A percentile compares a stretch with the other conserved stretches of the same genome.
phyloP scores from a whole-genome alignment of 2,888 invertebrate genomes.

The Meandrusa payeni region DNA sequence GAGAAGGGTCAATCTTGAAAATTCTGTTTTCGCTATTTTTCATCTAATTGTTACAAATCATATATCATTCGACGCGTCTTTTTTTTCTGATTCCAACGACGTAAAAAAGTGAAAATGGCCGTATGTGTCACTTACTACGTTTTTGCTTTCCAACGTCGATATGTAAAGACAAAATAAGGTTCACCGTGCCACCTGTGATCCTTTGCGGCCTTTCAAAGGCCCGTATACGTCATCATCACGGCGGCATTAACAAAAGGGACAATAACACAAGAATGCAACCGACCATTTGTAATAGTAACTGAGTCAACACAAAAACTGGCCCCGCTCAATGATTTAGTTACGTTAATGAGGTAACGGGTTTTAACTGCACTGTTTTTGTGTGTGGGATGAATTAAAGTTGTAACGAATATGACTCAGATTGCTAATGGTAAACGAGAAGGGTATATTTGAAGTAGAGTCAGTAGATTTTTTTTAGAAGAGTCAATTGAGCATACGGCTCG shows the following conservation, averaged over 20 bases:
- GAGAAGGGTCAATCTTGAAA: too few species aligned
- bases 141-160: too few species aligned
- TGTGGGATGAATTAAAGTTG: slow-evolving; percentile 12
- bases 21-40: too few species aligned
- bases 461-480: too few species aligned
- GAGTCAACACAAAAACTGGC: slow-evolving; percentile 28
- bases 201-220: slow-evolving; percentile 29
- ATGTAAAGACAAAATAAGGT: slow-evolving; percentile 1
- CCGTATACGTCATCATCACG: slow-evolving; percentile 36
- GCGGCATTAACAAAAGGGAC: slow-evolving; percentile 37
- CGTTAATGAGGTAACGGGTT: slow-evolving; percentile 26
- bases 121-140: too few species aligned
- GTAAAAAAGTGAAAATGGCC: too few species aligned
- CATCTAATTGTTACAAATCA: too few species aligned
- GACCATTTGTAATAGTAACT: slow-evolving; percentile 28
- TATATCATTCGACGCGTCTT: too few species aligned
- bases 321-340: slow-evolving; percentile 23
- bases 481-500: too few species aligned
- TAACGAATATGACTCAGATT: neutral
- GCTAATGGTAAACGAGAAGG: too few species aligned
- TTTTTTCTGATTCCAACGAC: too few species aligned
- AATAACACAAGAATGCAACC: slow-evolving; percentile 33
- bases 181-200: slow-evolving; percentile 26
- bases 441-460: too few species aligned
- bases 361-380: slow-evolving; percentile 16